A percentile compares a stretch with the other conserved stretches of the same genome.
Evolutionary conservation across 2,888 invertebrate genomes (phyloP).

Genomic region (Galerucella pusilla): DNA sequence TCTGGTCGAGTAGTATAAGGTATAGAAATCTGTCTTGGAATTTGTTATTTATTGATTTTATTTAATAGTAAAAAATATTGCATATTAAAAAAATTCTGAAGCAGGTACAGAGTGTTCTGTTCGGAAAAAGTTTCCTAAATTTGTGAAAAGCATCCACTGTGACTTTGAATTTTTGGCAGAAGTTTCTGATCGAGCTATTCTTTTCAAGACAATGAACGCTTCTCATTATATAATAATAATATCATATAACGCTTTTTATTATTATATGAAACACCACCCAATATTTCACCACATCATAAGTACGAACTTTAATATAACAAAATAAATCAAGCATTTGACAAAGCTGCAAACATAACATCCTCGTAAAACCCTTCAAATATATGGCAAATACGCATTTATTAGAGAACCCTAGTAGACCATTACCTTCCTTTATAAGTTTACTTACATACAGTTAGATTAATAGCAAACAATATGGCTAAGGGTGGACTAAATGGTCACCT

Average conservation of each 20-base stretch:
- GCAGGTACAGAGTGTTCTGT: no score
- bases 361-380: conserved; percentile 12
- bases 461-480: conserved; percentile 52
- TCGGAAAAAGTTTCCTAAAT: no score
- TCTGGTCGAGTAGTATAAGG: no score
- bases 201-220: no score
- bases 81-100: no score
- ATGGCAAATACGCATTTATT: conserved; percentile 41
- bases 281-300: background rate
- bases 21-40: no score
- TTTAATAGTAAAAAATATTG: no score
- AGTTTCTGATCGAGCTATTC: no score
- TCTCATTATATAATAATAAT: background rate
- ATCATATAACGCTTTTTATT: background rate
- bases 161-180: no score
- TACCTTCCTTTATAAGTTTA: conserved; percentile 38
- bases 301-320: background rate
- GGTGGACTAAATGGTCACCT: conserved; percentile 54
- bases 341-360: conserved; percentile 12
- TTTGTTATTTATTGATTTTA: no score
- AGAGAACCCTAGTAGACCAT: conserved; percentile 40
- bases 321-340: background rate
- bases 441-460: conserved; percentile 52
- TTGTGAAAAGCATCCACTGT: no score
- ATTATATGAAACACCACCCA: background rate